Conservation (phyloP, 2,797 vertebrate genomes). For the Ciconia nigra region DNA sequence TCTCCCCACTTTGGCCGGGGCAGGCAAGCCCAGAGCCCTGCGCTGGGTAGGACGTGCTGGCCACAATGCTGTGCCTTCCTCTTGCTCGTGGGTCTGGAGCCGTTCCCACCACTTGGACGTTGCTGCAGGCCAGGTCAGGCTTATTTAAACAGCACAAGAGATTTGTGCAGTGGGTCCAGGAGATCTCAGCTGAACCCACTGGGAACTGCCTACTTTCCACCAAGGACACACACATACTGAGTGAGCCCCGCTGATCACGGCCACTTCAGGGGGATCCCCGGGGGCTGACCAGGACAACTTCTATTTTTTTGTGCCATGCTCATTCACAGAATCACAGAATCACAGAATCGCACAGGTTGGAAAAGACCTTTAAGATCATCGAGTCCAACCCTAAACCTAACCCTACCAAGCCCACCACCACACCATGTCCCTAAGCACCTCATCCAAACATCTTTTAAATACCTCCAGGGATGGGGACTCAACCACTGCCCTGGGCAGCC, state of each 20-base stretch:
- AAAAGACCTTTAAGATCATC: too few species aligned
- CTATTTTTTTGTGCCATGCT: not conserved
- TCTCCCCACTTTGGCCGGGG: rapidly evolving
- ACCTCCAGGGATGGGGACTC: too few species aligned
- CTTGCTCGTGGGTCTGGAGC: rapidly evolving
- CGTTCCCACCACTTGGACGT: rapidly evolving
- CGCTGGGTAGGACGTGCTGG: rapidly evolving
- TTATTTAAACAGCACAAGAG: not conserved
- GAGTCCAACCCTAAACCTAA: too few species aligned
- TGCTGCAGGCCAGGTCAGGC: not conserved
- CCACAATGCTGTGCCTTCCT: rapidly evolving
- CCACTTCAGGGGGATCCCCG: rapidly evolving
- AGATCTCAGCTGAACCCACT: not conserved
- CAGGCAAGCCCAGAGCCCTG: not conserved
- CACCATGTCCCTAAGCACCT: too few species aligned
- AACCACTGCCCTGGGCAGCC: too few species aligned
- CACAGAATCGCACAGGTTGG: too few species aligned
- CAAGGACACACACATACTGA: rapidly evolving
- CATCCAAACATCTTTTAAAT: too few species aligned
- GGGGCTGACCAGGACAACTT: not conserved
- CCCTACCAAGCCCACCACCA: too few species aligned
- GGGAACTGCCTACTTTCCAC: too few species aligned
- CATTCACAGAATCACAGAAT: not conserved
- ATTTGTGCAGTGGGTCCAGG: not conserved
- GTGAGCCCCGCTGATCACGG: rapidly evolving